Base-by-base conservation (phyloP, 2,797 vertebrate species). In the Chaetodon trifasciatus region DNA sequence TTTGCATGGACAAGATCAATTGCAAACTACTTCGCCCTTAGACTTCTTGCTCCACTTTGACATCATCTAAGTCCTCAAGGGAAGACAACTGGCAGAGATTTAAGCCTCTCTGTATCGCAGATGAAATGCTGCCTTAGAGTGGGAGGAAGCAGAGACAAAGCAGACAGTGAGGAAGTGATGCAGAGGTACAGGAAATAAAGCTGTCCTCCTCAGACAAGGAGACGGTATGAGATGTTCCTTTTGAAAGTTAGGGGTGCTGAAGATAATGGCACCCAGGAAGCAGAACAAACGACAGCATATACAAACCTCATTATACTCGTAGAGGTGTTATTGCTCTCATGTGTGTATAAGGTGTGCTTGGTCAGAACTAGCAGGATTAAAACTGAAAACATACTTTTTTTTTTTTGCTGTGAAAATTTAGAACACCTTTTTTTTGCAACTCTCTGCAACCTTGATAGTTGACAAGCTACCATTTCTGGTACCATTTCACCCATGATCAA, bases 1-100 rank as follows among this genome's bases (percentile, higher is more conserved):
- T 77, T 81, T 86, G 70, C 58, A 79, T 56, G 61, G 71, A 68
- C 49, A 66, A 83, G 71, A 89, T 85, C 74, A 87, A 79, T 84
- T 80, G 71, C 74, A 82, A 84, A 78, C 63, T 69, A 74, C 39
- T 77, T 70, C 79, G 74, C 76, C 77, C 76, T 83, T 76, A 75
- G 63, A 73, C 75, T 76, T 58, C 60, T 67, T 65, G 44, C 62
- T 67, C 66, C 57, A 76, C 63, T 86, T 68, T 76, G 78, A 78
- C 84, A 78, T 71, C 12, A 57, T 57, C 53, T 61, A 63, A 69
- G 66, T 79, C 58, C 78, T 81, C 70, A 11, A 57, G 78, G 81
- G 76, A 71, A 67, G 58, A 32, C 57, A 67, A 81, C 78, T 62
- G 72, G 70, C 77, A 69, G 79, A 58, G 32, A 78, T 74, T 32